A percentile compares a stretch with the other conserved stretches of the same genome.
Evolutionary conservation across 2,113 vertebrate species (phyloP).

Genomic region (Sporophila hypoxantha): DNA sequence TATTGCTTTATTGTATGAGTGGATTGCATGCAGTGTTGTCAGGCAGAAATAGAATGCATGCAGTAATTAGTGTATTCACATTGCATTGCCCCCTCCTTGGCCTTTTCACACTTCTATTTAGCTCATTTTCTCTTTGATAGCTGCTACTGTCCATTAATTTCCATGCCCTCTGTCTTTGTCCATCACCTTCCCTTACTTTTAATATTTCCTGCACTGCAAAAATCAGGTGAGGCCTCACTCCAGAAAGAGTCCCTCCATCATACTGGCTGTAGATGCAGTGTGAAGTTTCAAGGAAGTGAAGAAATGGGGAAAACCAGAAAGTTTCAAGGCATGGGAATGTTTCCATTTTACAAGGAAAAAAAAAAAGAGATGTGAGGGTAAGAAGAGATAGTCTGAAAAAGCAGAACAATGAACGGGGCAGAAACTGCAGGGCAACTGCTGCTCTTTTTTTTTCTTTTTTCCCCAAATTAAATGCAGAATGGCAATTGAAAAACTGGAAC

Average conservation of each 20-base stretch:
- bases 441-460: background rate
- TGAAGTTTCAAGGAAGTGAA: background rate
- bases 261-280: background rate
- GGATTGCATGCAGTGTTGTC: background rate
- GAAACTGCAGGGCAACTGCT: background rate
- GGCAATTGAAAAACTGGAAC: background rate
- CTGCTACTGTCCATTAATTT: background rate
- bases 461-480: background rate
- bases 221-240: fast-evolving
- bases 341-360: background rate
- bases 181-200: background rate
- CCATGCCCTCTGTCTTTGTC: fast-evolving
- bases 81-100: background rate
- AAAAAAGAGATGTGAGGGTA: background rate
- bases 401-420: background rate
- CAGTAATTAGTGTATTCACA: background rate
- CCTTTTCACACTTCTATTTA: background rate
- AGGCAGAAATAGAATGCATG: background rate
- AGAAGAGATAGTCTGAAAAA: background rate
- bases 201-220: background rate
- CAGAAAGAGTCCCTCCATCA: background rate
- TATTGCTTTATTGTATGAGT: background rate
- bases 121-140: background rate
- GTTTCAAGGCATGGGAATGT: background rate
- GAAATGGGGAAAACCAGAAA: background rate